Evolutionary conservation across 2,888 invertebrate genomes (phyloP), one percentile per base, ranked within the genome.

Genomic region (Drepanosiphum platanoidis): DNA sequence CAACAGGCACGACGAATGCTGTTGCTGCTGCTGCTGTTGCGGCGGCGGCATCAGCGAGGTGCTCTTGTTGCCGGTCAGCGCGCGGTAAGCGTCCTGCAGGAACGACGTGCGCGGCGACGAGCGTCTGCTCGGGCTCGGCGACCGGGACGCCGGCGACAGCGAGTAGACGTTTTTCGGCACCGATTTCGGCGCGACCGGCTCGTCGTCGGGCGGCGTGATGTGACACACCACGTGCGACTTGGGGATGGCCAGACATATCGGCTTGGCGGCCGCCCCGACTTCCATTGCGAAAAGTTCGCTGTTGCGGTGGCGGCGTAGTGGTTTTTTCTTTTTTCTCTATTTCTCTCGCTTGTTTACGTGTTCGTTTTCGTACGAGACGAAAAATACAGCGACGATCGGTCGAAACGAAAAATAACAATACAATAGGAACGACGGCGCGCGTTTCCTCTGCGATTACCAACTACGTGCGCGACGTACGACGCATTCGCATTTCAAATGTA

Each of bases 1-100:
- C 70, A 42, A 90, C 88, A 91, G 87, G 92, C 93, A 87, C 93
- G 93, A 88, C 89, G 90, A 87, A 90, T 91, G 88, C 70, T 70
- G 86, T 82, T 75, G 70, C 66, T 46, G n/a, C 34, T 34, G 68
- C 87, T 64, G 32, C 46, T 30, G 58, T 27, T 8, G 58, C 71
- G 70, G 71, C 68, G 74, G 79, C 39, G 36, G 22, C 30, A 86
- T 42, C n/a, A n/a, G 86, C 87, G 71, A 61, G 27, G 27, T 70
- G 27, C 36, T 80, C 32, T 52, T 71, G 39, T 42, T 22, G 27
- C 83, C 83, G 22, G 66, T 75, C 86, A 86, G 87, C 86, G 88
- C 86, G 70, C 87, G 81, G 83, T 82, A 80, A 80, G 86, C 80
- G 71, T 80, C 81, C 2, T 74, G 52, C 52, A 80, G 27, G 46